Evolutionary conservation across 2,888 invertebrate genomes (phyloP).

Genomic region (Protophormia terraenovae): DNA sequence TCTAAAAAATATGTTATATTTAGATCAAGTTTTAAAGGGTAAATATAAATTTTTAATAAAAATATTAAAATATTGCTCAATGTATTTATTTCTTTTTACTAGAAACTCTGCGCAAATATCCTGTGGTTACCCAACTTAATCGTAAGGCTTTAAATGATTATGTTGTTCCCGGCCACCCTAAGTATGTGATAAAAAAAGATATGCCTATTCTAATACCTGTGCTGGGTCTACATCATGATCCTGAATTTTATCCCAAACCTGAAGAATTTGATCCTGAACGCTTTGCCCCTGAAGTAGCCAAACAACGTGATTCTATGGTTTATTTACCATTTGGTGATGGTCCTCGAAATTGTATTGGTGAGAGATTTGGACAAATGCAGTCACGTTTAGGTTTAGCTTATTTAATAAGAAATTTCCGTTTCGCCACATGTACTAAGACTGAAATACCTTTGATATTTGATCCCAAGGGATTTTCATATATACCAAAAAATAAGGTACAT

Average conservation of each 20-base stretch:
- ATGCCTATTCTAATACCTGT: constrained; percentile 70
- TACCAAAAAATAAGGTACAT: constrained; percentile 61
- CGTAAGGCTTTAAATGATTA: constrained; percentile 77
- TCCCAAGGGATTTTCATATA: constrained; percentile 43
- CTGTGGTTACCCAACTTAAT: constrained; percentile 82
- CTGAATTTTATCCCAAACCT: constrained; percentile 82
- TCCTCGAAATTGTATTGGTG: constrained; percentile 77
- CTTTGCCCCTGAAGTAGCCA: constrained; percentile 83
- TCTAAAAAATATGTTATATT: constrained; percentile 80
- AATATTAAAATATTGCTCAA: too few species aligned
- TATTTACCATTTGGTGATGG: constrained; percentile 79
- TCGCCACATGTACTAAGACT: constrained; percentile 70
- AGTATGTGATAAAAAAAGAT: constrained; percentile 81
- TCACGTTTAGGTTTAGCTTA: constrained; percentile 72
- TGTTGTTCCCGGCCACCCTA: constrained; percentile 80
- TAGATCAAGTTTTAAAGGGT: constrained; percentile 82
- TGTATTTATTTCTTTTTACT: too few species aligned
- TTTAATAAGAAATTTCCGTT: constrained; percentile 72
- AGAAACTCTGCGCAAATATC: constrained; percentile 84
- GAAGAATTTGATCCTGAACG: constrained; percentile 84
- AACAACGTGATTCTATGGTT: constrained; percentile 80
- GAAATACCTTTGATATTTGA: constrained; percentile 70
- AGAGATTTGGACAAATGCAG: constrained; percentile 77
- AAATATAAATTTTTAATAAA: not conserved
- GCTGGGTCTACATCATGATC: constrained; percentile 83